Percentiles rank a stretch among this genome's conserved stretches.
phyloP scores from a whole-genome alignment of 2,797 vertebrate genomes.

The Periophthalmus magnuspinnatus region DNA sequence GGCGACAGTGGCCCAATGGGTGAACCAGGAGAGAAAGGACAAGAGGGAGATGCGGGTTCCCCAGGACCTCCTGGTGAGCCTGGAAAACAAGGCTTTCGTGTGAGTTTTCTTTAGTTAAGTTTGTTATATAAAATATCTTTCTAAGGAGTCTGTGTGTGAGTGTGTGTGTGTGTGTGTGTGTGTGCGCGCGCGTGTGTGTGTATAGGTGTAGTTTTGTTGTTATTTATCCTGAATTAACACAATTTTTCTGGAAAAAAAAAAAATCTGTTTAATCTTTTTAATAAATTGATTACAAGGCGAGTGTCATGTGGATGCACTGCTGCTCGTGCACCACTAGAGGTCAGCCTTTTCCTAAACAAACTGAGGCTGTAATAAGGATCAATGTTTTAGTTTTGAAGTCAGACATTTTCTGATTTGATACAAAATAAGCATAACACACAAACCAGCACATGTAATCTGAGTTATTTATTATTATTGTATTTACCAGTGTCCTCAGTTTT shows the following conservation, averaged over 20 bases:
- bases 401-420: neutral
- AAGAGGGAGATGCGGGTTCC: slow-evolving; percentile 79
- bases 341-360: slow-evolving; percentile 55
- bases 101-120: slow-evolving; percentile 65
- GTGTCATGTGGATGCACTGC: neutral
- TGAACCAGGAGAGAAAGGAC: slow-evolving; percentile 88
- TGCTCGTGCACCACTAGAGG: slow-evolving; percentile 55
- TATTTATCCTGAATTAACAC: neutral
- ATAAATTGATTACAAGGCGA: neutral
- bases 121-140: neutral
- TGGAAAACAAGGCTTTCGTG: slow-evolving; percentile 84
- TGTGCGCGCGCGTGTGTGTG: too few species aligned
- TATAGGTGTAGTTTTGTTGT: neutral
- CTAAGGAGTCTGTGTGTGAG: too few species aligned
- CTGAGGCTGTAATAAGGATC: neutral
- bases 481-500: neutral
- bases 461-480: too few species aligned
- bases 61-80: slow-evolving; percentile 77
- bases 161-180: too few species aligned
- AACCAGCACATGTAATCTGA: too few species aligned
- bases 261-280: neutral
- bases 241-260: neutral
- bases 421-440: too few species aligned
- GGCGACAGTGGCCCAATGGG: slow-evolving; percentile 85
- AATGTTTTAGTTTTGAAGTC: neutral